Evolutionary conservation across 1,140 invertebrate species (phyloP).

Genomic region (Proales similis): DNA sequence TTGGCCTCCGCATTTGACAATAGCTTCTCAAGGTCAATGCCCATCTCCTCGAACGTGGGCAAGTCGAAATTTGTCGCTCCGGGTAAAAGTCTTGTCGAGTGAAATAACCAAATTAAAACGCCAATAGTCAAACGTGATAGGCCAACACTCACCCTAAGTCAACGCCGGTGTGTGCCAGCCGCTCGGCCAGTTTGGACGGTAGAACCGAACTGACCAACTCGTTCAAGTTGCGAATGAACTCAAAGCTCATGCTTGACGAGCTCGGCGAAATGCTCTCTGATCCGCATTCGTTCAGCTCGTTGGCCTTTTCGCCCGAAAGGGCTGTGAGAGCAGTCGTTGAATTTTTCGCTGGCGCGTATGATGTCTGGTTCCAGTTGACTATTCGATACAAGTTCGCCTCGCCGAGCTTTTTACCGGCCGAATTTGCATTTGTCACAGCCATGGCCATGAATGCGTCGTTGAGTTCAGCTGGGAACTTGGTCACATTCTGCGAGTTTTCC

Average conservation of each 20-base stretch:
- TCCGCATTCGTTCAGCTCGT: not conserved
- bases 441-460: conserved; percentile 36
- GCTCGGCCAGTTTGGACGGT: conserved; percentile 1
- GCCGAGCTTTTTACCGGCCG: not conserved
- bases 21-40: conserved; percentile 5
- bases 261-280: conserved; percentile 10
- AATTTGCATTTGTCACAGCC: not conserved
- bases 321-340: too few species aligned
- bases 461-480: conserved; percentile 27
- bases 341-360: not conserved
- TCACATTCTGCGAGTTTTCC: conserved; percentile 13
- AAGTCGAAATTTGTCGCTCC: conserved; percentile 30
- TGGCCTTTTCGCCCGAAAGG: not conserved
- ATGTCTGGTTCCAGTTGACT: conserved; percentile 31
- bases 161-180: conserved; percentile 10
- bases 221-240: conserved; percentile 16
- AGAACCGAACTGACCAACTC: not conserved
- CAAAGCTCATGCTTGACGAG: conserved; percentile 33
- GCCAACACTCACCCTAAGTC: conserved; percentile 14
- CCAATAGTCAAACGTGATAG: not conserved
- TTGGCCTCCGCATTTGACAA: conserved; percentile 1
- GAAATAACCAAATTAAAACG: not conserved
- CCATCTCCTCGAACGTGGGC: conserved; percentile 37
- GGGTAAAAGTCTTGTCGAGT: conserved; percentile 17
- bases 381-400: conserved; percentile 30